Evolutionary conservation across 2,888 invertebrate genomes (phyloP).

Genomic region (Polydrusus pterygomalis): DNA sequence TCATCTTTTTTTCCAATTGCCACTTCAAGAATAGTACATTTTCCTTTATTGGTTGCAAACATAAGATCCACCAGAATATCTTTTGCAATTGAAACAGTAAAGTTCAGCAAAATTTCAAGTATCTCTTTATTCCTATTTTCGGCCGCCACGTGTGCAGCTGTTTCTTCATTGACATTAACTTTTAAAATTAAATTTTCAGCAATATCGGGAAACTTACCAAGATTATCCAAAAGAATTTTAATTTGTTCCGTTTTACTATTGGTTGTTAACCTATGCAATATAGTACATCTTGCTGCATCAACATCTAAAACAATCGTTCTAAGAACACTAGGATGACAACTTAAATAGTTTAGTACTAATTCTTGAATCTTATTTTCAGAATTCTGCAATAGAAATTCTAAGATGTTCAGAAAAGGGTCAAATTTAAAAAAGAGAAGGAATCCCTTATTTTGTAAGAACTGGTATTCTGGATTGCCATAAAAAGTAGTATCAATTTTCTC

Average conservation of each 20-base stretch:
- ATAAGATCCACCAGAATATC: background rate
- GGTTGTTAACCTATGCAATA: background rate
- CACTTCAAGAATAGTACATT: constrained; percentile 7
- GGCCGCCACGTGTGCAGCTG: background rate
- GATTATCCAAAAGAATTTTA: background rate
- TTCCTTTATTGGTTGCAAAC: background rate
- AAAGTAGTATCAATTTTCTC: background rate
- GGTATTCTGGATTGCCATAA: no score
- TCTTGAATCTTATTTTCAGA: background rate
- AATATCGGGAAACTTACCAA: background rate
- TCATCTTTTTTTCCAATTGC: background rate
- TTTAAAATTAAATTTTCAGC: background rate
- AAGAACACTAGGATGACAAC: background rate
- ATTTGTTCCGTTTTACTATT: background rate
- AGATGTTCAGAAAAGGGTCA: background rate
- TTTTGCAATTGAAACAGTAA: background rate
- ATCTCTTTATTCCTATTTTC: background rate
- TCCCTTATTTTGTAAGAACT: background rate
- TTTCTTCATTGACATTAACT: background rate
- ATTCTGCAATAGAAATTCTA: background rate
- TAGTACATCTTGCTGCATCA: background rate
- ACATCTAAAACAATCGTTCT: background rate
- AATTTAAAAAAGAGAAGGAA: background rate
- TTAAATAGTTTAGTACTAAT: background rate
- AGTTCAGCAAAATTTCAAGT: background rate